Conservation (phyloP, 2,797 vertebrate species). For the Megalops cyprinoides region DNA sequence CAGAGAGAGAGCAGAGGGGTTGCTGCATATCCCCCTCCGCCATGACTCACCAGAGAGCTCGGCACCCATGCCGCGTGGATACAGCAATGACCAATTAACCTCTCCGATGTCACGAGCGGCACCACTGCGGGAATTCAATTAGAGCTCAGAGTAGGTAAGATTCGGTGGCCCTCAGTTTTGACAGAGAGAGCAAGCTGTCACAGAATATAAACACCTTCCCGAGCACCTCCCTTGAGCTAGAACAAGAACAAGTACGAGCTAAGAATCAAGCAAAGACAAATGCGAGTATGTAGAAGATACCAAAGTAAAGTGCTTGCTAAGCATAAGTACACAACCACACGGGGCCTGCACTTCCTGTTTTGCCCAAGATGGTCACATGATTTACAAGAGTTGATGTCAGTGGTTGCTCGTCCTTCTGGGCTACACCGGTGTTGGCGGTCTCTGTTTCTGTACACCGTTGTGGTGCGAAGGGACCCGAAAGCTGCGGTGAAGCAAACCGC, state of each 20-base stretch:
- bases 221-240: neutral
- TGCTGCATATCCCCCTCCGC: neutral
- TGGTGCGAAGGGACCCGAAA: too few relatives aligned
- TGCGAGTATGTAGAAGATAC: too few relatives aligned
- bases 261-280: too few relatives aligned
- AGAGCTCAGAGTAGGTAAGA: slow-evolving; percentile 16
- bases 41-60: neutral
- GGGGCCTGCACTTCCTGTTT: neutral
- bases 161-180: slow-evolving; percentile 15
- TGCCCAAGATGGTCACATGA: neutral
- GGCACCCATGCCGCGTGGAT: neutral
- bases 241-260: neutral
- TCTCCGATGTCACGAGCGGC: neutral
- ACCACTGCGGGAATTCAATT: neutral
- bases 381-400: neutral
- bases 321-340: too few relatives aligned
- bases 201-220: rapidly evolving
- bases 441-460: too few relatives aligned
- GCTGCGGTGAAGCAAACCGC: too few relatives aligned
- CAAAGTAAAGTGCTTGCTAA: too few relatives aligned
- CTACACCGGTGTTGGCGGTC: too few relatives aligned
- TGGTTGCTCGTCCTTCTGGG: neutral
- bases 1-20: neutral
- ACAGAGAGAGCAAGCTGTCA: neutral
- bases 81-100: slow-evolving; percentile 26